A percentile compares a stretch with the other conserved stretches of the same genome.
Conservation (phyloP, 2,888 invertebrate genomes). For the Drosophila anomalata region DNA sequence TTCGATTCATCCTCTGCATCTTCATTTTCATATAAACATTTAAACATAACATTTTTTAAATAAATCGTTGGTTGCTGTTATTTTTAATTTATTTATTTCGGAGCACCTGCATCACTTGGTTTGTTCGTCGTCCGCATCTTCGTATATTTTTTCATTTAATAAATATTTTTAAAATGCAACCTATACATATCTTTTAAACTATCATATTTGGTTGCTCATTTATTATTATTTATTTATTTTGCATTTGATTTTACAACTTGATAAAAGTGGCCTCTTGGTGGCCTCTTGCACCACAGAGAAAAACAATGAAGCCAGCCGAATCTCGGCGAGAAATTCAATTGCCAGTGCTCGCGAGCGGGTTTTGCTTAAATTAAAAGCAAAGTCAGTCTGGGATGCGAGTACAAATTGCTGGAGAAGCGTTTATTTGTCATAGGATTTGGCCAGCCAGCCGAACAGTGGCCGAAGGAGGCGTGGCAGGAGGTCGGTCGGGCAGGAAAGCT, state of each 20-base stretch:
- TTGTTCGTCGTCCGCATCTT: too few relatives aligned
- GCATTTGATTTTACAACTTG: background rate
- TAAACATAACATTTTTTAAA: too few relatives aligned
- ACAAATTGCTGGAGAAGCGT: slow-evolving; percentile 68
- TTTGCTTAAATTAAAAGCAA: slow-evolving; percentile 73
- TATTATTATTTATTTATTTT: background rate
- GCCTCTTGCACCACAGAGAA: background rate
- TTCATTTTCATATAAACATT: too few relatives aligned
- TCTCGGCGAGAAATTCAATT: slow-evolving; percentile 38
- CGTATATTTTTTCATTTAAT: too few relatives aligned
- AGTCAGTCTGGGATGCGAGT: slow-evolving; percentile 51
- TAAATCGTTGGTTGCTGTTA: too few relatives aligned
- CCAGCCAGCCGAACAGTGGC: slow-evolving; percentile 28
- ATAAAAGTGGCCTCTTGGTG: background rate
- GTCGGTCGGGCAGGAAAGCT: slow-evolving; percentile 27
- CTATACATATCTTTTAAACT: too few relatives aligned
- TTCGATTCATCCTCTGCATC: too few relatives aligned
- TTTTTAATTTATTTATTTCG: too few relatives aligned
- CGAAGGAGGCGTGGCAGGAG: slow-evolving; percentile 9
- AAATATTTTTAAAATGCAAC: too few relatives aligned
- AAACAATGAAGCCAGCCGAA: background rate
- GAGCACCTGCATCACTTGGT: too few relatives aligned
- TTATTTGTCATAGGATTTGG: slow-evolving; percentile 75
- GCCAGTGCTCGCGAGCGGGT: slow-evolving; percentile 23
- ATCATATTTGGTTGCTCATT: too few relatives aligned